Evolutionary conservation across 2,888 invertebrate species (phyloP), one percentile per base, ranked within the genome.

Genomic region (Agonopterix alstromeriana): DNA sequence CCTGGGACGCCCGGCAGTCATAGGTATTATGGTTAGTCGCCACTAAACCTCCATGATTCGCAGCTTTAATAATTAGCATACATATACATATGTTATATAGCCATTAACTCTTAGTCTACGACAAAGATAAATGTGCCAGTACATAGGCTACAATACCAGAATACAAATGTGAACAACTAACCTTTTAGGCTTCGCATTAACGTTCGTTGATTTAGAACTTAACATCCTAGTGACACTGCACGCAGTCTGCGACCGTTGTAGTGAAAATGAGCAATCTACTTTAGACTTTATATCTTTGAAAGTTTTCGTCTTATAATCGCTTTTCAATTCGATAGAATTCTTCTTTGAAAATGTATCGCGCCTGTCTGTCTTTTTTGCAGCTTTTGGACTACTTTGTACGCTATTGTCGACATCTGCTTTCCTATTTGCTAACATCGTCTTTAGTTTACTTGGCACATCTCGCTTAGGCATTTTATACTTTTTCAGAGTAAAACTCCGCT

Each of bases 201-300:
- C 73, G 55, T 71, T 84, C 1, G 81, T 69, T 43, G 85, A 82
- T 63, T 87, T 88, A 44, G 86, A 83, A 63, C 79, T 86, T 55
- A 87, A 64, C 77, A 87, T 80, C 65, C 88, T 82, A 56, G 77
- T 79, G 46, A 89, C 85, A 67, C 83, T 85, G 60, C 86, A 83
- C 8, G 89, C 82, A 49, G 89, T 90, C 65, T 87, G 87, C 45
- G 87, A 87, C 53, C 87, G 72, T 75, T 89, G 86, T 55, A 87
- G 69, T 8, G 86, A 83, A 64, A 85, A 85, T 12, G 89, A 86
- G 67, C 91, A 91, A 56, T 91, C 90, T 53, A 96, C 94, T 81
- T 95, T 94, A 44, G 97, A 95, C 79, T 97, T 97, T 36, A 97
- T 94, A 74, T 97, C 97, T 79, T 95, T 95, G 57, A 93, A 92